phyloP scores from a whole-genome alignment of 1,140 invertebrate genomes.

The Mizuhopecten yessoensis region DNA sequence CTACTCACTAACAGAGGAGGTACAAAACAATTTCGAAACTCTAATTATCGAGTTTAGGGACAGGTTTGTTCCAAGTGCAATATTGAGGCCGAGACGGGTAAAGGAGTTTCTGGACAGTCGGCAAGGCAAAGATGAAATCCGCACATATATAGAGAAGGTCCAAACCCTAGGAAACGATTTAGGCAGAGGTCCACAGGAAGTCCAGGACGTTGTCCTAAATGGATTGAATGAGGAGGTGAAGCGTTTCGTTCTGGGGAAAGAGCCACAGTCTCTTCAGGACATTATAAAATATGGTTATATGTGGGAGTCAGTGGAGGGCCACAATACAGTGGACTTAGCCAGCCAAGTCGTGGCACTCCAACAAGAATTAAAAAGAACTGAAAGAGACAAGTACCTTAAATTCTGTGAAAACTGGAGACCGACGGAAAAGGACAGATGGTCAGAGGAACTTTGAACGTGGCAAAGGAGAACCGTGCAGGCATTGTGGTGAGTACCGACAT shows the following conservation, averaged over 20 bases:
- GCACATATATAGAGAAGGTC: neutral
- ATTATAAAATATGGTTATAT: no score
- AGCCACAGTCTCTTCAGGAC: neutral
- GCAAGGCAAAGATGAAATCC: neutral
- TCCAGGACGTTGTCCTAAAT: neutral
- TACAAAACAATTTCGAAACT: neutral
- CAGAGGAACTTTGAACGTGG: no score
- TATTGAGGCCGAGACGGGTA: neutral
- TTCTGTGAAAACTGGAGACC: neutral
- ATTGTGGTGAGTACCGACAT: slow-evolving; percentile 21
- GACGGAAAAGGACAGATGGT: neutral
- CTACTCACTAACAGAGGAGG: neutral
- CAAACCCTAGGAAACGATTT: neutral
- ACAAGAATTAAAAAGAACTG: neutral
- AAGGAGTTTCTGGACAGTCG: neutral
- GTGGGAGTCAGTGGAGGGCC: no score
- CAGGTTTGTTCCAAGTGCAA: neutral
- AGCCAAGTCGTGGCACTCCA: no score
- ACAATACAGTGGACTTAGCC: no score
- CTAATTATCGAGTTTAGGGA: neutral
- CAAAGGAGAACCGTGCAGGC: neutral
- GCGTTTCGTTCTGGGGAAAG: neutral
- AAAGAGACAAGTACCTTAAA: neutral
- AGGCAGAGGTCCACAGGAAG: neutral
- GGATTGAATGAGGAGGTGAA: neutral